phyloP scores from a whole-genome alignment of 1,140 invertebrate genomes.

The Drosophila pruinosa region DNA sequence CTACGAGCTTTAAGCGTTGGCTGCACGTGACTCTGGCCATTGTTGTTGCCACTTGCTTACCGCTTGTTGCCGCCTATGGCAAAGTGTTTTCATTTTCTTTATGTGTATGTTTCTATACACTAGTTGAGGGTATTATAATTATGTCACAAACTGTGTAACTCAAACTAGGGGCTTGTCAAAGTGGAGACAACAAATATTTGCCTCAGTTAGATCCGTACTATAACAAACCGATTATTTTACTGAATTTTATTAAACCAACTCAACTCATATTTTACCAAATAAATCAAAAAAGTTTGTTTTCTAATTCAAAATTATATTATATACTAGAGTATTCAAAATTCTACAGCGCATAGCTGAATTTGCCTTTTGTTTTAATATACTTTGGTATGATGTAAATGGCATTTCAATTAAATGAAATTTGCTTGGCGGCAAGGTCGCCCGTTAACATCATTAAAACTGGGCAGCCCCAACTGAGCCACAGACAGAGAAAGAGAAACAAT shows the following conservation, averaged over 20 bases:
- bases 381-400: slow-evolving; percentile 69
- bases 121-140: not conserved
- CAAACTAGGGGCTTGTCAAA: not conserved
- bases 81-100: slow-evolving; percentile 3
- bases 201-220: too few relatives aligned
- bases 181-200: not conserved
- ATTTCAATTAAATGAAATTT: slow-evolving; percentile 73
- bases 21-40: slow-evolving; percentile 61
- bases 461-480: slow-evolving; percentile 23
- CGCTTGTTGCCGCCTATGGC: slow-evolving; percentile 5
- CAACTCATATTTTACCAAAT: too few relatives aligned
- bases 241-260: too few relatives aligned
- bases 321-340: not conserved
- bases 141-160: not conserved
- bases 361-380: slow-evolving; percentile 20
- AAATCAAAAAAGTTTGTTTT: too few relatives aligned
- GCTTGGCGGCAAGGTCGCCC: slow-evolving; percentile 66
- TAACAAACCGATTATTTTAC: too few relatives aligned
- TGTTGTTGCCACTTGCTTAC: slow-evolving; percentile 43
- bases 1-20: slow-evolving; percentile 7
- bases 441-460: slow-evolving; percentile 64
- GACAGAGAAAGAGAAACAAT: not conserved
- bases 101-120: not conserved
- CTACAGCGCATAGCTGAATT: not conserved
- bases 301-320: not conserved